Base-by-base conservation (phyloP, 2,888 invertebrate species). In the Trileptium ribeirensis region DNA sequence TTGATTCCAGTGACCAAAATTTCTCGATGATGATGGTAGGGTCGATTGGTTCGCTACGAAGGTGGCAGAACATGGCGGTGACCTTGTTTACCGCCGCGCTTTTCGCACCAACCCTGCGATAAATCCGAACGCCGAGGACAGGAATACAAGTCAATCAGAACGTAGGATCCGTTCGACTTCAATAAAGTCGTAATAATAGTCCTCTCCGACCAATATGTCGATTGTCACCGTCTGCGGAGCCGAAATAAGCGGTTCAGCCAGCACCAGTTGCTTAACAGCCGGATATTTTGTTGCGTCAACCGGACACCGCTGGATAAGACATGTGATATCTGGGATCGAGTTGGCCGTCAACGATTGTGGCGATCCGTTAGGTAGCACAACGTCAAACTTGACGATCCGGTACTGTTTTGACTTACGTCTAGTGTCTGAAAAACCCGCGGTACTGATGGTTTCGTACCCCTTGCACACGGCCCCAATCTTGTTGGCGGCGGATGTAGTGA, bases 151-250 rank as follows among this genome's bases (percentile, higher is more conserved):
- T 3, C 77, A 29, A 38, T 75, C 77, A n/a, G 36, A n/a, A 33
- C 36, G 39, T 38, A 33, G 36, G 34, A 75, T n/a, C 39, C 77
- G 36, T 38, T 34, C 39, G 24, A 8, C 15, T 8, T 38, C 34
- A 8, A 75, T 39, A 38, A 51, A 75, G 8, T 51, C 51, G 38
- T 34, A 75, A n/a, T 75, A 75, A 36, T 75, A 75, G 77, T 75
- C 77, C 24, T 19, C 36, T 37, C 77, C 77, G n/a, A 75, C 15
- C 37, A 75, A 38, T 24, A 75, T n/a, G 37, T 75, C 77, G n/a
- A 36, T n/a, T 33, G 38, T 8, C 36, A 75, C 77, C 39, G 8
- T 37, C 29, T 38, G 33, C 36, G 34, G 3, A 37, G 3, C 8
- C 37, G 29, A 24, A 34, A 36, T 15, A n/a, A 38, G 2, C 15